phyloP scores from a whole-genome alignment of 2,113 vertebrate species.

The Myiopsitta monachus region DNA sequence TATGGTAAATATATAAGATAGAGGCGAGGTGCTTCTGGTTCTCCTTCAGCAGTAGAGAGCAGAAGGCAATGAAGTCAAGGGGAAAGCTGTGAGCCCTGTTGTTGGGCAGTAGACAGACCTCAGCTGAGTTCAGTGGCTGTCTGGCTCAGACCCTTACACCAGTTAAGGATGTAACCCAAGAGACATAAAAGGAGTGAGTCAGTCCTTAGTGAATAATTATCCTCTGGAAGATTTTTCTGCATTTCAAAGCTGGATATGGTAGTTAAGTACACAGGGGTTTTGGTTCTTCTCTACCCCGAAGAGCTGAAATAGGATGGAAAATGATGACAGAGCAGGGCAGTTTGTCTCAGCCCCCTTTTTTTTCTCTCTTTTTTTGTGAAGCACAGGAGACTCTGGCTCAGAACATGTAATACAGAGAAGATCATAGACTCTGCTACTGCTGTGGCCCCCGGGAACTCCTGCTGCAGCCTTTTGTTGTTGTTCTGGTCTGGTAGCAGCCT shows the following conservation, averaged over 20 bases:
- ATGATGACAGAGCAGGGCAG: neutral
- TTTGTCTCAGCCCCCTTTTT: neutral
- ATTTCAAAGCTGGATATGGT: neutral
- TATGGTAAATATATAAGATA: neutral
- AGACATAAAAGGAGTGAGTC: neutral
- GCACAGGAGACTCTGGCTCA: neutral
- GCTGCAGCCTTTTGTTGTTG: conserved; percentile 4
- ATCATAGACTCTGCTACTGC: neutral
- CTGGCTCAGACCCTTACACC: neutral
- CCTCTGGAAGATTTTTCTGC: neutral
- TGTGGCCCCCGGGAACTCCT: neutral
- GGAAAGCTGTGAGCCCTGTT: neutral
- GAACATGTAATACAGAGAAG: neutral
- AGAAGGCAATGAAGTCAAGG: neutral
- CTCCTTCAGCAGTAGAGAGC: neutral
- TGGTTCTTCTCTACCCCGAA: neutral
- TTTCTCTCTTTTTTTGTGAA: neutral
- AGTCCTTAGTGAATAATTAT: neutral
- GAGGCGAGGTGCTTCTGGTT: neutral
- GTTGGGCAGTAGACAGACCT: neutral
- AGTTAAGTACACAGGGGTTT: neutral
- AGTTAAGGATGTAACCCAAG: neutral
- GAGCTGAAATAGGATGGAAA: neutral
- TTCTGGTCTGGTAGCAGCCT: neutral
- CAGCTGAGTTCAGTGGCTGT: neutral